These are phyloP conservation scores for Helostoma temminkii DNA, from an alignment of 2,797 vertebrate genomes.

Conservation along the genomic window DNA sequence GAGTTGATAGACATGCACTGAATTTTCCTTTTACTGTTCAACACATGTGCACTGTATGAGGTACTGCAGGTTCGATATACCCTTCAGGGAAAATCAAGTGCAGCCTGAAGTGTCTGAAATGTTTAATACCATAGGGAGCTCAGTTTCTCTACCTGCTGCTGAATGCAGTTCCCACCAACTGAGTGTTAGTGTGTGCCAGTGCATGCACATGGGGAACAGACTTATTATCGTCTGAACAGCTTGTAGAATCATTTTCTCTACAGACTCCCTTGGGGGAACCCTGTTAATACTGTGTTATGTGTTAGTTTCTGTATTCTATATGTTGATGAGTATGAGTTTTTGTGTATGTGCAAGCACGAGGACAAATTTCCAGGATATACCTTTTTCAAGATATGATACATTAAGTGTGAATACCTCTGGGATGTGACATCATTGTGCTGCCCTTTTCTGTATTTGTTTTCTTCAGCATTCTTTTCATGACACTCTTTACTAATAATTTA, in stretches of 20 bases:
- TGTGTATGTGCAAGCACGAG: not conserved
- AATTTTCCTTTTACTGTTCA: conserved; percentile 36
- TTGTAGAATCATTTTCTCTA: conserved; percentile 52
- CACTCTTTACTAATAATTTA: too few species aligned
- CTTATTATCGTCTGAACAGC: conserved; percentile 61
- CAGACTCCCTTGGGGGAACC: conserved; percentile 65
- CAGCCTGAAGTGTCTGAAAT: conserved; percentile 71
- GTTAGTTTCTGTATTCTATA: conserved; percentile 28
- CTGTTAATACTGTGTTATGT: conserved; percentile 46
- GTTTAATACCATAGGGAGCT: conserved; percentile 59
- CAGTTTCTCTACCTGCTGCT: conserved; percentile 51
- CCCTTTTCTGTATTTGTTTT: too few species aligned
- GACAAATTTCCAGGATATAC: too few species aligned
- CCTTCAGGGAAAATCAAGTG: conserved; percentile 61
- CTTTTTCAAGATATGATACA: too few species aligned
- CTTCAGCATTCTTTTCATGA: not conserved
- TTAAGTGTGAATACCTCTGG: too few species aligned
- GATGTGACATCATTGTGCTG: too few species aligned
- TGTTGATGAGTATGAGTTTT: conserved; percentile 32
- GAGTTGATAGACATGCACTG: conserved; percentile 22
- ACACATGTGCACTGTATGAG: conserved; percentile 31
- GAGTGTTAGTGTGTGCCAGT: conserved; percentile 34
- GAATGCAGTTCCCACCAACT: conserved; percentile 40
- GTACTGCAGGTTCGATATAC: conserved; percentile 18
- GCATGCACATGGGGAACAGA: conserved; percentile 43